Base-by-base conservation (phyloP, 2,113 vertebrate genomes). In the Miniopterus natalensis region DNA sequence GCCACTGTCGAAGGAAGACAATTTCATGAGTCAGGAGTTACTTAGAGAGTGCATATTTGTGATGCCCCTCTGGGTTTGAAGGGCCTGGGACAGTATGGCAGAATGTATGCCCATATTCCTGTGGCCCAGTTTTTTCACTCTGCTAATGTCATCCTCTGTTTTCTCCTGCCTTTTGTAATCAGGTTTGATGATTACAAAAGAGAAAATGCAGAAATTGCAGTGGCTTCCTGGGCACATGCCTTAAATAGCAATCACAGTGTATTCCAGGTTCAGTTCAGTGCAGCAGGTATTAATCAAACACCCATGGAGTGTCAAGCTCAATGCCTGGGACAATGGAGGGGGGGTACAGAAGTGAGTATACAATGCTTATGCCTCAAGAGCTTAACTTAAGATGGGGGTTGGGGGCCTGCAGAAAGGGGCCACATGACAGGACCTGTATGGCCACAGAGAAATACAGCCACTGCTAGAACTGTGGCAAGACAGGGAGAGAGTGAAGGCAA, bases 81-180 rank as follows among this genome's bases (percentile, higher is more conserved):
- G 59, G 51, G 10, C 25, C 29, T 51, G 59, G 61, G 53, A 55
- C 21, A 51, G 7, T 53, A 42, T 66, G 40, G 18, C 45, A 71
- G n/a, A 83, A 45, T 90, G 68, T 55, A 14, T 73, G 27, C 42
- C 21, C 80, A 40, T 12, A 42, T 73, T 87, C 47, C 8, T 17
- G 3, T 74, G 47, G 45, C 45, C 80, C 27, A 45, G 27, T 73
- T 91, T 93, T 88, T 51, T 84, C 29, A 3, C 36, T 84, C 29
- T 68, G 13, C 42, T 66, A 47, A 70, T 71, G 27, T 15, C 59
- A 45, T 75, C 15, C 11, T 88, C 47, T 92, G 0, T 45, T 95
- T 95, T 51, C 61, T 88, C 55, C 73, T 90, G 59, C 45, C n/a
- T 90, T 81, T 91, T 11, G 8, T 75, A 51, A 75, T 77, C 21